phyloP scores from a whole-genome alignment of 1,140 invertebrate genomes.

The Ips typographus region DNA sequence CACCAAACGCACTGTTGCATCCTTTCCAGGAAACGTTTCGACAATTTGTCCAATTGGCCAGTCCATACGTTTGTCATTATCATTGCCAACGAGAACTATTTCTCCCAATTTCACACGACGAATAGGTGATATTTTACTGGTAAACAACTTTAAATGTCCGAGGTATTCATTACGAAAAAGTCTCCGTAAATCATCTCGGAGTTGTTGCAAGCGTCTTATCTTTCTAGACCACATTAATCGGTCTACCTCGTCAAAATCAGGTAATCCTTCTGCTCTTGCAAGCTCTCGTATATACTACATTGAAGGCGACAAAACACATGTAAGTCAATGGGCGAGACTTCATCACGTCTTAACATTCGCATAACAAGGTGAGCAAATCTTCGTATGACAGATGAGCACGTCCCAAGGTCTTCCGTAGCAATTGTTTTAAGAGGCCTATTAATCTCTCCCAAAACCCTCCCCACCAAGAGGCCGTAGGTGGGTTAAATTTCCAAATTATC shows the following conservation, averaged over 20 bases:
- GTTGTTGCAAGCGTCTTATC: no score
- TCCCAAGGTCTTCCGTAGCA: constrained; percentile 44
- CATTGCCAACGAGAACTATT: background rate
- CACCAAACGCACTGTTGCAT: background rate
- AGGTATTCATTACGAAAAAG: no score
- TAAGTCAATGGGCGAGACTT: no score
- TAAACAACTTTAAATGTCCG: no score
- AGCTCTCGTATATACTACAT: no score
- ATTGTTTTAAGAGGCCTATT: constrained; percentile 48
- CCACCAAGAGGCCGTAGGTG: background rate
- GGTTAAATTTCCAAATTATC: constrained; percentile 34
- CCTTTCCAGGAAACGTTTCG: background rate
- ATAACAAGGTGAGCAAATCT: constrained; percentile 36
- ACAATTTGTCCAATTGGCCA: background rate
- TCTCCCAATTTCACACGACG: constrained; percentile 10
- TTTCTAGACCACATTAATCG: no score
- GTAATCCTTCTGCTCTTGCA: no score
- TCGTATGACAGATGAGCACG: constrained; percentile 42
- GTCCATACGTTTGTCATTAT: background rate
- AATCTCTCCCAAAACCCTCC: constrained; percentile 25
- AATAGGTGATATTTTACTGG: background rate
- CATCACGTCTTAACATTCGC: no score
- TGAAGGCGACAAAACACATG: no score
- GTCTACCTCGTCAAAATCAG: no score
- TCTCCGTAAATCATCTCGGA: no score